Evolutionary conservation across 2,113 vertebrate species (phyloP).

Genomic region (Electrona antarctica): DNA sequence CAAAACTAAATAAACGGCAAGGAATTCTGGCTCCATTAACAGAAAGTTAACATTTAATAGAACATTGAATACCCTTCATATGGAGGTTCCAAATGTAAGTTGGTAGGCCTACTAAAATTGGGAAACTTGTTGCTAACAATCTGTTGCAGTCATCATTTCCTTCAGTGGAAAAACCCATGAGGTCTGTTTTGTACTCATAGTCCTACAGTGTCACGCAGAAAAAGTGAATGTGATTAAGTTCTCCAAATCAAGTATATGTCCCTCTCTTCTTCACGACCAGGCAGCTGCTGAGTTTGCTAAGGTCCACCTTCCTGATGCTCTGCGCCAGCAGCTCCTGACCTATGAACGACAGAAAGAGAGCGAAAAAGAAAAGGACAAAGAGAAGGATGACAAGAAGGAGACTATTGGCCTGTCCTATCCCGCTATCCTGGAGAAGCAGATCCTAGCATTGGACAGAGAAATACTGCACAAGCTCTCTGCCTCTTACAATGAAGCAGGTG

Average conservation of each 20-base stretch:
- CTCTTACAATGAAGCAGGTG: slow-evolving; percentile 96
- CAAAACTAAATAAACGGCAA: too few relatives aligned
- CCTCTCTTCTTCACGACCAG: slow-evolving; percentile 70
- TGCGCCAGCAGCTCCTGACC: slow-evolving; percentile 91
- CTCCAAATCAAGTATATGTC: slow-evolving; percentile 12
- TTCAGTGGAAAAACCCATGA: too few relatives aligned
- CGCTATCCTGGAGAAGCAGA: slow-evolving; percentile 94
- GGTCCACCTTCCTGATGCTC: slow-evolving; percentile 87
- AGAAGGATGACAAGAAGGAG: slow-evolving; percentile 88
- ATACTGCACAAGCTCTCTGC: slow-evolving; percentile 92
- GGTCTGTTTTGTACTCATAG: too few relatives aligned
- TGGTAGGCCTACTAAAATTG: too few relatives aligned
- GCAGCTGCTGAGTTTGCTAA: slow-evolving; percentile 95
- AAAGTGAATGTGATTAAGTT: background rate
- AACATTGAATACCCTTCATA: too few relatives aligned
- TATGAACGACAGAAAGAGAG: slow-evolving; percentile 94
- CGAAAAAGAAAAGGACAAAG: slow-evolving; percentile 81
- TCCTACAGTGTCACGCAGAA: too few relatives aligned
- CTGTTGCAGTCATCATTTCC: too few relatives aligned
- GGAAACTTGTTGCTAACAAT: too few relatives aligned
- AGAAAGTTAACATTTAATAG: too few relatives aligned
- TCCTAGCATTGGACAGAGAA: slow-evolving; percentile 89
- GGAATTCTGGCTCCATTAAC: too few relatives aligned
- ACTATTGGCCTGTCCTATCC: slow-evolving; percentile 87
- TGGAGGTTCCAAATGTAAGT: too few relatives aligned